A percentile compares a stretch with the other conserved stretches of the same genome.
phyloP scores from a whole-genome alignment of 2,113 vertebrate genomes.

The Phodopus roborovskii region DNA sequence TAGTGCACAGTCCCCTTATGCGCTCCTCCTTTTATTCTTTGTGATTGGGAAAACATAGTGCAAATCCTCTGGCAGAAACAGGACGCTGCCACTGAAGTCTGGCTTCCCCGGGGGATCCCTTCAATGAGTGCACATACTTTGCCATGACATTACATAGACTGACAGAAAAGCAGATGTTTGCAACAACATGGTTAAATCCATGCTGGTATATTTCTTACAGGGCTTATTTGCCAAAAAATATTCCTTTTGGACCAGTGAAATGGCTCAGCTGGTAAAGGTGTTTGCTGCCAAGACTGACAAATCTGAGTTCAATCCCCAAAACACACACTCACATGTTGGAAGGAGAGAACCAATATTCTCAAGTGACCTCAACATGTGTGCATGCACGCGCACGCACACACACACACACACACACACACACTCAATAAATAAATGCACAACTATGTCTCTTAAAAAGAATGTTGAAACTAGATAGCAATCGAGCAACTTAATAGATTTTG shows the following conservation, averaged over 20 bases:
- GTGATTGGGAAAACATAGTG: conserved; percentile 77
- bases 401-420: background rate
- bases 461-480: conserved; percentile 68
- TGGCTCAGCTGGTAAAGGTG: background rate
- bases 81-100: conserved; percentile 26
- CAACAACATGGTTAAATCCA: conserved; percentile 80
- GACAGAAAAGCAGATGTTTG: conserved; percentile 72
- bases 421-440: background rate
- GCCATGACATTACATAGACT: background rate
- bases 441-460: background rate
- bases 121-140: conserved; percentile 43
- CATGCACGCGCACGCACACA: background rate
- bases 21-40: conserved; percentile 73
- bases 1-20: conserved; percentile 59
- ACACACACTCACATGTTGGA: background rate
- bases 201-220: conserved; percentile 78
- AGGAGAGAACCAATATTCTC: background rate
- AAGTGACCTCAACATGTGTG: too few relatives aligned
- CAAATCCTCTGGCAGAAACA: conserved; percentile 55
- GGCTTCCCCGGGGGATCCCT: conserved; percentile 46
- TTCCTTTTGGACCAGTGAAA: background rate
- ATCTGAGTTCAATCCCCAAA: background rate
- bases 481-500: conserved; percentile 76
- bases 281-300: background rate
- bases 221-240: conserved; percentile 80